Evolutionary conservation across 2,888 invertebrate species (phyloP), one percentile per base, ranked within the genome.

Genomic region (Plebejus anna): DNA sequence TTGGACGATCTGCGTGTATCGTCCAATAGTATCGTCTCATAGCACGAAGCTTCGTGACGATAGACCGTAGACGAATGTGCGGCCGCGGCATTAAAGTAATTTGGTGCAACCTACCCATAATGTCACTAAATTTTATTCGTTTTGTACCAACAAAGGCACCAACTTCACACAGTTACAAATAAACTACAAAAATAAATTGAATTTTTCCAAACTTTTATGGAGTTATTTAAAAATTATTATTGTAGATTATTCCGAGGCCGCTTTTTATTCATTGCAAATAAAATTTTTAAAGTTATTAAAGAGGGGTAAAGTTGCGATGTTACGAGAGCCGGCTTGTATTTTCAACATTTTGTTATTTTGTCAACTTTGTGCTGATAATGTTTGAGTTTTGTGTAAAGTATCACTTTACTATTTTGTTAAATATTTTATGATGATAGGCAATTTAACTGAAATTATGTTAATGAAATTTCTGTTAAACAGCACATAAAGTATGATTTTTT

Each of bases 161-260:
- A 66, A 36, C 66, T 66, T 66, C 13, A 32, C 16, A 73, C 75
- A n/a, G 36, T 71, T n/a, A 42, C 71, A 22, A 71, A 71, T 71
- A 71, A 71, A 38, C 42, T 42, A 42, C 71, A 71, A 71, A 42
- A 71, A 71, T 71, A 71, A 71, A 71, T 66, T 66, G 32, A 71
- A 71, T 42, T 38, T 42, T 38, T 4, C 22, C 42, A n/a, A 71
- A 42, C 38, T 42, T 11, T 42, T 42, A n/a, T n/a, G 36, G 38
- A 71, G 71, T 71, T 71, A 66, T 71, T 71, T 22, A 71, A 70
- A 42, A 70, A 38, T n/a, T 42, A 38, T n/a, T 42, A 71, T 71
- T 71, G 71, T 42, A 42, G 38, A 71, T 71, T 71, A 42, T 42
- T 36, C 13, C 16, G 22, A 71, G 38, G 71, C 42, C 38, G 42